Base-by-base conservation (phyloP, 2,113 vertebrate genomes). In the Acrocephalus arundinaceus region DNA sequence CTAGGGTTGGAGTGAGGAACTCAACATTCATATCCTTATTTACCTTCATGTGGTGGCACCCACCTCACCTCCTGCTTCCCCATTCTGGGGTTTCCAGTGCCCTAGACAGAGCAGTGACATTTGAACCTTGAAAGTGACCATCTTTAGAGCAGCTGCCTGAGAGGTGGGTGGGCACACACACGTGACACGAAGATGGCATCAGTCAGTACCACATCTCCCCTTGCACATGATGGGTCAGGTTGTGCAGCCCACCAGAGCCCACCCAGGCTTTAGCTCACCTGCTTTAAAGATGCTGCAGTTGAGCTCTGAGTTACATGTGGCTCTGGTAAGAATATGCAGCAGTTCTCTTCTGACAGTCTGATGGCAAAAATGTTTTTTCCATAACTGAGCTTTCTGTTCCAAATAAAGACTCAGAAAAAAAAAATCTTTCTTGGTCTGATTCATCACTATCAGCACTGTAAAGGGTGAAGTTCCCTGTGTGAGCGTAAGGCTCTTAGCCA, bases 151-250 rank as follows among this genome's bases (percentile, higher is more conserved):
- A 83, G 87, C 55, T 88, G 62, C 58, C 52, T 48, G 52, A 20
- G 12, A 57, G 54, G 35, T 30, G 41, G 41, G 24, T 24, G 48
- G 68, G 27, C 45, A 80, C 35, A 16, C 21, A 21, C 0, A 1
- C 20, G 41, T 43, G 85, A 80, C 13, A 73, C 37, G 73, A 59
- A 43, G 77, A 45, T 61, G 85, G 46, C 30, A 1, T 52, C 78
- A 61, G 1, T 33, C 59, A 33, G 2, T 58, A 83, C 39, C 6
- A 9, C 15, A 11, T 46, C 68, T 78, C n/a, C 41, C 41, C 43
- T 65, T 59, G 80, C 30, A 41, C 46, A 2, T 0, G 0, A 20
- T 17, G 35, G n/a, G 24, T 46, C 77, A n/a, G 73, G 39, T 33
- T 22, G 71, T 25, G 75, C 31, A 13, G 54, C 48, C 52, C 57